A percentile compares a stretch with the other conserved stretches of the same genome.
phyloP scores from a whole-genome alignment of 2,113 vertebrate genomes.

The Chinchilla lanigera region DNA sequence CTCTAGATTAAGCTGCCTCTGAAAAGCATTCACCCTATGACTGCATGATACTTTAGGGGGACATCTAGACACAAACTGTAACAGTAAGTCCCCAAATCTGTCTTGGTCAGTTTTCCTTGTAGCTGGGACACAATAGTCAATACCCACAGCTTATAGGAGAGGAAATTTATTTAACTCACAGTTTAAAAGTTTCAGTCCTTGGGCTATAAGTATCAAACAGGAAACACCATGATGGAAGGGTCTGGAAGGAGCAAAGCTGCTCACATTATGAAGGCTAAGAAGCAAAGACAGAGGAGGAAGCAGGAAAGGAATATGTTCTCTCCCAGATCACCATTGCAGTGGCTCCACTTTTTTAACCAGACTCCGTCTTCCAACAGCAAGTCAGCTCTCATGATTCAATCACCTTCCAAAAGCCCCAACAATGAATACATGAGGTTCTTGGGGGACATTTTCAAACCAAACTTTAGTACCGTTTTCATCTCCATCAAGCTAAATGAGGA shows the following conservation, averaged over 20 bases:
- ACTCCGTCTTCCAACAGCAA: neutral
- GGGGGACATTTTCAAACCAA: neutral
- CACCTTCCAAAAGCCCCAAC: neutral
- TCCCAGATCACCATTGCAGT: neutral
- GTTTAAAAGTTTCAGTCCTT: neutral
- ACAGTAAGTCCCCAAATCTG: too few relatives aligned
- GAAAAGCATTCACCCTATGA: too few relatives aligned
- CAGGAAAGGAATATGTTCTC: neutral
- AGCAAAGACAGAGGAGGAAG: neutral
- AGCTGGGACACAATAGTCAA: too few relatives aligned
- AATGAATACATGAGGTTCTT: neutral
- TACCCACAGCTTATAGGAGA: too few relatives aligned
- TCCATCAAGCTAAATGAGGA: neutral
- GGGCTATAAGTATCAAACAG: neutral
- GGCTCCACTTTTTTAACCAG: neutral
- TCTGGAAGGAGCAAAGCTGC: neutral
- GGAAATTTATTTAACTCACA: neutral
- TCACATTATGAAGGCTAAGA: neutral
- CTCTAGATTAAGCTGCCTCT: too few relatives aligned
- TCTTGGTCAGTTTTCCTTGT: too few relatives aligned
- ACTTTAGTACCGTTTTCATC: neutral
- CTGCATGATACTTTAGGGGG: too few relatives aligned
- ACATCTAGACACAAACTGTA: too few relatives aligned
- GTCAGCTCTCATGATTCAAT: neutral
- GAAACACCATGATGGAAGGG: neutral